These are phyloP conservation scores for Bicyclus anynana DNA, from an alignment of 1,140 invertebrate species.

Conservation along the genomic window DNA sequence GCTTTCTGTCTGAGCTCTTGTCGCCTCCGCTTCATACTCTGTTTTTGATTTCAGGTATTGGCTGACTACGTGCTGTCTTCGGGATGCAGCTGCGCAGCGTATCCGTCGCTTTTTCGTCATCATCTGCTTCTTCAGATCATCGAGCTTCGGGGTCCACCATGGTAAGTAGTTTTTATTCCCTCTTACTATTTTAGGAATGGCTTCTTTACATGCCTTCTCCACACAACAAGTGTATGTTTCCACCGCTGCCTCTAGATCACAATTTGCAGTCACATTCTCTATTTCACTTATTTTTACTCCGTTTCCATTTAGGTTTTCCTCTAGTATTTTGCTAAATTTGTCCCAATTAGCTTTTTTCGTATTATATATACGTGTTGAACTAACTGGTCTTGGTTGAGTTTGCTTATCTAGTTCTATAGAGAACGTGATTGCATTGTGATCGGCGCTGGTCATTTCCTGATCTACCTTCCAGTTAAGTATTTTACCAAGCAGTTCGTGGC, in stretches of 20 bases:
- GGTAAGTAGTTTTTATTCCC: not conserved
- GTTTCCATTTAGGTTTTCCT: not conserved
- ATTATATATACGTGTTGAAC: slow-evolving; percentile 14
- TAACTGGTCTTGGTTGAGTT: not conserved
- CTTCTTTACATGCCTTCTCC: slow-evolving; percentile 5
- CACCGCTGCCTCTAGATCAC: no score
- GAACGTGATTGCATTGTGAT: slow-evolving; percentile 18
- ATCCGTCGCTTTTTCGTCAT: slow-evolving; percentile 3
- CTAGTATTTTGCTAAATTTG: slow-evolving; percentile 4
- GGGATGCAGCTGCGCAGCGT: not conserved
- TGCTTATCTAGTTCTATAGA: not conserved
- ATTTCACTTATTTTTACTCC: not conserved
- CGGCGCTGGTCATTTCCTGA: not conserved
- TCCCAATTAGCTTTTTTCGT: slow-evolving; percentile 19
- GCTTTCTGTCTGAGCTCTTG: slow-evolving; percentile 8
- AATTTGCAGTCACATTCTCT: not conserved
- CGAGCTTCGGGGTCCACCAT: slow-evolving; percentile 1
- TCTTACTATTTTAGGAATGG: not conserved
- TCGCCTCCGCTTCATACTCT: not conserved
- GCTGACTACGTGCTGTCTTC: slow-evolving; percentile 4
- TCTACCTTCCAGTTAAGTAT: slow-evolving; percentile 6
- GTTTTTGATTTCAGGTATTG: slow-evolving; percentile 11
- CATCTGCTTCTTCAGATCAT: not conserved
- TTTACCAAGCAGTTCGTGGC: not conserved
- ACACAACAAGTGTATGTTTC: slow-evolving; percentile 1